phyloP scores from a whole-genome alignment of 2,888 invertebrate genomes.

The Trachelus tabidus region DNA sequence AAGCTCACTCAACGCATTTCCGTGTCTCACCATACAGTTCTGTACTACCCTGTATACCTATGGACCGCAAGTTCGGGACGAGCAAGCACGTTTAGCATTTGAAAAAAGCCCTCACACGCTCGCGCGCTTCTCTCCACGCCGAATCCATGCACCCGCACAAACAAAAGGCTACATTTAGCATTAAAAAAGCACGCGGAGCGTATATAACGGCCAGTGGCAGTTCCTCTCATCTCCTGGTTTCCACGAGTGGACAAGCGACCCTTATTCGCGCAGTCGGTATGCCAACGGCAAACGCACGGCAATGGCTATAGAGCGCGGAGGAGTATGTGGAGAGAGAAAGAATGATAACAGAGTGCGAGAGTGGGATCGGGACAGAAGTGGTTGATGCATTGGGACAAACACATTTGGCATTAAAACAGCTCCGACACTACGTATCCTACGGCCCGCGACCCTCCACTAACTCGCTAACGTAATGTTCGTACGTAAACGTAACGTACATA shows the following conservation, averaged over 20 bases:
- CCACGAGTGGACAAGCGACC: conserved; percentile 37
- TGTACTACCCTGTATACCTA: neutral
- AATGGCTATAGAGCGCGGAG: conserved; percentile 11
- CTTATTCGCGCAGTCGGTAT: conserved; percentile 14
- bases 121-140: conserved; percentile 29
- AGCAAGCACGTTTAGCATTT: conserved; percentile 52
- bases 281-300: conserved; percentile 6
- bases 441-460: neutral
- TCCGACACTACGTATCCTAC: conserved; percentile 23
- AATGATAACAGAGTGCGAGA: conserved; percentile 12
- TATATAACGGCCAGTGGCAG: conserved; percentile 24
- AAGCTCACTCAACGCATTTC: neutral
- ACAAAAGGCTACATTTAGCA: conserved; percentile 55
- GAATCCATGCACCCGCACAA: conserved; percentile 40
- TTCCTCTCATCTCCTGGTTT: conserved; percentile 40
- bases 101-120: conserved; percentile 47
- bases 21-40: neutral
- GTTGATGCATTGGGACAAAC: conserved; percentile 51
- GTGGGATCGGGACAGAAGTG: conserved; percentile 39
- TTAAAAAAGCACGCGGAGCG: conserved; percentile 51
- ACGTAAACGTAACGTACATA: neutral
- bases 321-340: conserved; percentile 10
- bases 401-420: conserved; percentile 52
- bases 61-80: conserved; percentile 1
- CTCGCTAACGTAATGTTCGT: conserved; percentile 1